phyloP scores from a whole-genome alignment of 2,888 invertebrate species.

The Agonopterix subpropinquella region DNA sequence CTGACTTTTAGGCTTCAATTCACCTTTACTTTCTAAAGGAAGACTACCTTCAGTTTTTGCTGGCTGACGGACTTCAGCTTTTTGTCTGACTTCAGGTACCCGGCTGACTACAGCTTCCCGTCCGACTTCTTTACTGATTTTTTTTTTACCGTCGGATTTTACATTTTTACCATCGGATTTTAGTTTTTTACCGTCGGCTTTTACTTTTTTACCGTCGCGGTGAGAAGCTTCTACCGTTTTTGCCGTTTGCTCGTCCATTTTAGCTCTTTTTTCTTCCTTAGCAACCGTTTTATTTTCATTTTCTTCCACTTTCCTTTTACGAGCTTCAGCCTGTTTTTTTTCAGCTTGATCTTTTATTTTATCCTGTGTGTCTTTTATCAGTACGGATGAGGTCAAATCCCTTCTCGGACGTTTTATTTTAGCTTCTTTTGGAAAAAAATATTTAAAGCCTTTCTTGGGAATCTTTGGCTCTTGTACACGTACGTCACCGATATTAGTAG shows the following conservation, averaged over 20 bases:
- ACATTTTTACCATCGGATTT: background rate
- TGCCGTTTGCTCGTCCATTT: conserved; percentile 4
- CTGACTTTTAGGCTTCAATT: no score
- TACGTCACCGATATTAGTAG: no score
- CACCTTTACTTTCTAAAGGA: no score
- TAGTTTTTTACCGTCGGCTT: no score
- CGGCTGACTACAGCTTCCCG: no score
- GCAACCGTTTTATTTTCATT: conserved; percentile 10
- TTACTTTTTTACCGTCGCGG: no score
- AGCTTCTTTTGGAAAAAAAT: conserved; percentile 29
- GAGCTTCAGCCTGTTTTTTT: conserved; percentile 12
- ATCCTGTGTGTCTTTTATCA: conserved; percentile 38
- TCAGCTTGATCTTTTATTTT: conserved; percentile 18
- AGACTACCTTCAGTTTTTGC: no score
- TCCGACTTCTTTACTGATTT: background rate
- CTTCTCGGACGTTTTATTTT: conserved; percentile 8
- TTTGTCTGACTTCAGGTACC: no score
- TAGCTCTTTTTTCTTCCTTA: conserved; percentile 5
- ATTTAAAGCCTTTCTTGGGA: conserved; percentile 11
- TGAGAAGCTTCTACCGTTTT: background rate
- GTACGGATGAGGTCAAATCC: conserved; percentile 35
- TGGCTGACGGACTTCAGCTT: no score
- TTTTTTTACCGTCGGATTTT: background rate
- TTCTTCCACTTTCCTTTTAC: conserved; percentile 12
- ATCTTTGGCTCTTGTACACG: no score